Percentiles rank a stretch among this genome's conserved stretches.
Conservation (phyloP, 2,113 vertebrate species). For the Lasiurus borealis region DNA sequence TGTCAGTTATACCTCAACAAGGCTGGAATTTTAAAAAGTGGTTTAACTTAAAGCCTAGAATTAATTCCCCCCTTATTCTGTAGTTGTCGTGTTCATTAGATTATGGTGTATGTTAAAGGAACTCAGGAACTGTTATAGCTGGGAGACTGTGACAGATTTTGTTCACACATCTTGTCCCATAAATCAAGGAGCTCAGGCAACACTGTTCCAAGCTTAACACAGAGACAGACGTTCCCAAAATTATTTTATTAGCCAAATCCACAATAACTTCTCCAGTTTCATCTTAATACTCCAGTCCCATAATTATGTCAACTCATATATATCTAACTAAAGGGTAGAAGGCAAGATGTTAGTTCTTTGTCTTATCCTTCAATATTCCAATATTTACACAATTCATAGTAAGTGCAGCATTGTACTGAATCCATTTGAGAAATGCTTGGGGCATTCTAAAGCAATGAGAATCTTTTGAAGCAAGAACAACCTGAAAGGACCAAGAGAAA, state of each 20-base stretch:
- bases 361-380: not conserved
- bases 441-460: not conserved
- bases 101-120: not conserved
- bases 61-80: not conserved
- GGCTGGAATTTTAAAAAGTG: not conserved
- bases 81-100: not conserved
- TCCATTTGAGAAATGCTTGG: not conserved
- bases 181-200: not conserved
- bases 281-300: not conserved
- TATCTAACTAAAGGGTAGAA: not conserved
- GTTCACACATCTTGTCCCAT: not conserved
- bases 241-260: not conserved
- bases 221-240: not conserved
- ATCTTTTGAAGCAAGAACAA: not conserved
- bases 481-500: not conserved
- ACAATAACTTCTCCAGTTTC: not conserved
- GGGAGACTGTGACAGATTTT: constrained; percentile 8
- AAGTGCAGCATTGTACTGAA: not conserved
- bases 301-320: not conserved
- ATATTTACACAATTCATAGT: not conserved
- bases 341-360: not conserved
- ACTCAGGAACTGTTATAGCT: not conserved
- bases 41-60: not conserved
- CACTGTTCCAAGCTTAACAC: not conserved
- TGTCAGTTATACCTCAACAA: not conserved